Conservation (phyloP, 2,888 invertebrate genomes). For the Pollenia griseotomentosa region DNA sequence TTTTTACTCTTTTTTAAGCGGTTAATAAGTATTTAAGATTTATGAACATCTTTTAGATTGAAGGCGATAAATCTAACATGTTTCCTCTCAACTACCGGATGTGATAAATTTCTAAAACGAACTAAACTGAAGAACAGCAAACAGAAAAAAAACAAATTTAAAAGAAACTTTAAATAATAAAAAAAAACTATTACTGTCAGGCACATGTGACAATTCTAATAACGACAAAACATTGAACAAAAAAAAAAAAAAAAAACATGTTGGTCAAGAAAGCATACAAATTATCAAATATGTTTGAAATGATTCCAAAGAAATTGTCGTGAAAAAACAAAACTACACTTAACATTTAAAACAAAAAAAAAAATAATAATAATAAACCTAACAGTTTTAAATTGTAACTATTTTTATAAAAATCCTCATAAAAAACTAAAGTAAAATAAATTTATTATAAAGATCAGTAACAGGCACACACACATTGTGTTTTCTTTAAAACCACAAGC, state of each 20-base stretch:
- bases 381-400: constrained; percentile 67
- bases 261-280: constrained; percentile 52
- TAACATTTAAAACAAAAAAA: not conserved
- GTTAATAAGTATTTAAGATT: constrained; percentile 32
- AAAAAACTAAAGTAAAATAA: constrained; percentile 32
- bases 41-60: constrained; percentile 39
- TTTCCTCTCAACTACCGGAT: constrained; percentile 70
- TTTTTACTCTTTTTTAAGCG: not conserved
- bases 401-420: constrained; percentile 58
- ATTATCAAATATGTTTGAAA: constrained; percentile 59
- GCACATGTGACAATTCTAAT: constrained; percentile 68
- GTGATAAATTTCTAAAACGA: constrained; percentile 64
- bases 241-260: constrained; percentile 15
- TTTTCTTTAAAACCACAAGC: constrained; percentile 73
- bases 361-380: constrained; percentile 25
- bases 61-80: constrained; percentile 51
- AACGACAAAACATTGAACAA: constrained; percentile 47
- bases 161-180: constrained; percentile 17
- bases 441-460: constrained; percentile 44
- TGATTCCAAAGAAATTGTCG: constrained; percentile 55
- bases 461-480: constrained; percentile 12
- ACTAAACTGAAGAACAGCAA: constrained; percentile 7
- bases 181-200: not conserved
- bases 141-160: constrained; percentile 34
- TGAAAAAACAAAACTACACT: not conserved